Evolutionary conservation across 2,888 invertebrate species (phyloP), one percentile per base, ranked within the genome.

Genomic region (Eilema depressum): DNA sequence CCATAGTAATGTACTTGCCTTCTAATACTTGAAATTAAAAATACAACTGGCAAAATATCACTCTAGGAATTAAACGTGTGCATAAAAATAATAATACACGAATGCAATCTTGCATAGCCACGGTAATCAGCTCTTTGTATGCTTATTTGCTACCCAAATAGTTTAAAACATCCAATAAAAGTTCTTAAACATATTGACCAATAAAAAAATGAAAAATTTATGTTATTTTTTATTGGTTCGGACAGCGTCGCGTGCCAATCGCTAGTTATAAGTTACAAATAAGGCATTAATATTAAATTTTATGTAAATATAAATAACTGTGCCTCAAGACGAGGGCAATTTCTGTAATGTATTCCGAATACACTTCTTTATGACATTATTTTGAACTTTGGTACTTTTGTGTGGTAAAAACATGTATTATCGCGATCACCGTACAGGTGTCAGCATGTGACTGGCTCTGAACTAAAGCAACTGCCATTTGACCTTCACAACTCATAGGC

Each of bases 261-360:
- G 26, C 47, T 64, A 61, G 28, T 68, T 69, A 25, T 63, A 33
- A 61, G 20, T 47, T 47, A 61, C 65, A 64, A 62, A 65, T 69
- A 62, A 65, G 37, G 47, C 30, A 61, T 69, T 26, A 66, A 69
- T 53, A 77, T 79, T 80, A 56, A 66, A 66, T 12, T 76, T 81
- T 79, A 80, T 77, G 82, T 63, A 71, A 79, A 79, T 80, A 25
- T 37, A 14, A 57, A 63, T 81, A 81, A 75, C 80, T n/a, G 82
- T 77, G 69, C 28, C 61, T 60, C 66, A 64, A 69, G 25, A 53
- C 75, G 69, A 33, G 30, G 69, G 60, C 62, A 37, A 61, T 14
- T n/a, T 28, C n/a, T 23, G 23, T 75, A 75, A 81, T 76, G 2
- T 76, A 79, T 81, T 71, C 73, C 57, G 41, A 74, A 65, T 69